A percentile compares a stretch with the other conserved stretches of the same genome.
phyloP scores from a whole-genome alignment of 2,113 vertebrate species.

The Ammodytes marinus region DNA sequence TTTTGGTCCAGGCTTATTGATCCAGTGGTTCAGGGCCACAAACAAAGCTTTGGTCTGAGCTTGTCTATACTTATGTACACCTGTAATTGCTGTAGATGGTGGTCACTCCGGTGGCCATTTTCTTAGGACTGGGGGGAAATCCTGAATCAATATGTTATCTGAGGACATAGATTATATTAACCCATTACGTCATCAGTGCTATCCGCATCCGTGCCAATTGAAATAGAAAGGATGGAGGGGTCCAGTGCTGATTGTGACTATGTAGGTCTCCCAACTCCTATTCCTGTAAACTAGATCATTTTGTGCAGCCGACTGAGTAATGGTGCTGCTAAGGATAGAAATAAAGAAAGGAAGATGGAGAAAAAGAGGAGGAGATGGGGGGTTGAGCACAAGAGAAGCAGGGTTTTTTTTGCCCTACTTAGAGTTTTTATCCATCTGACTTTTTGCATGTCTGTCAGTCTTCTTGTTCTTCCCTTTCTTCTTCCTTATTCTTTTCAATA shows the following conservation, averaged over 20 bases:
- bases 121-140: conserved; percentile 46
- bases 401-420: conserved; percentile 72
- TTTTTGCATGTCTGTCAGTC: conserved; percentile 37
- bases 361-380: conserved; percentile 43
- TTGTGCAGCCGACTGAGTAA: conserved; percentile 73
- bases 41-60: conserved; percentile 15
- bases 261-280: conserved; percentile 77
- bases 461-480: conserved; percentile 35
- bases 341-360: conserved; percentile 46
- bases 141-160: conserved; percentile 53
- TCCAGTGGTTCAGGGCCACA: conserved; percentile 8
- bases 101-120: conserved; percentile 8
- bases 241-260: conserved; percentile 68
- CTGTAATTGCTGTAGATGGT: conserved; percentile 6
- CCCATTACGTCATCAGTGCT: conserved; percentile 57
- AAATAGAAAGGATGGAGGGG: conserved; percentile 38
- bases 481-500: conserved; percentile 31
- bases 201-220: conserved; percentile 48
- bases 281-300: conserved; percentile 81
- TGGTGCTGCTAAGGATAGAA: conserved; percentile 64
- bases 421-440: conserved; percentile 56
- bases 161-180: conserved; percentile 51
- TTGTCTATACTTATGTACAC: conserved; percentile 19
- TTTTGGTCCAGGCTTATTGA: conserved; percentile 32
- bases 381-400: conserved; percentile 37